phyloP scores from a whole-genome alignment of 2,888 invertebrate genomes.

The Pristionchus japonicus region DNA sequence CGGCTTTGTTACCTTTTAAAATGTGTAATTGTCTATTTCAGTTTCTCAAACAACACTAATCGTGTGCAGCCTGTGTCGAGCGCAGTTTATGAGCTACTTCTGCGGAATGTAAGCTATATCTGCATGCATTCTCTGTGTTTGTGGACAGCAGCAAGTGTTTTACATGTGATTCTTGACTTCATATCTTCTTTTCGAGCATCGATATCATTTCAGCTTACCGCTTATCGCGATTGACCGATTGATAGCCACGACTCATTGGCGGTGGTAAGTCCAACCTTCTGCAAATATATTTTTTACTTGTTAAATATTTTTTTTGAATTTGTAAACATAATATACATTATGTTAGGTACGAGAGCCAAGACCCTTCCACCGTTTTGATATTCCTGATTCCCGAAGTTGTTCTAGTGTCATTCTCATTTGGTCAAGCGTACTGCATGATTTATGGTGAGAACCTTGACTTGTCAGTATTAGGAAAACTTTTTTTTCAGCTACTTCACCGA shows the following conservation, averaged over 20 bases:
- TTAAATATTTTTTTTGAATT: background rate
- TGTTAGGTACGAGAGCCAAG: background rate
- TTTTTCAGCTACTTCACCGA: background rate
- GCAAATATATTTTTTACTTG: too few species aligned
- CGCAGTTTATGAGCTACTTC: background rate
- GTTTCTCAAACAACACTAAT: background rate
- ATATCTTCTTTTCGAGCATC: too few species aligned
- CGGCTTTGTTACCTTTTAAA: background rate
- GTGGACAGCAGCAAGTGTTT: too few species aligned
- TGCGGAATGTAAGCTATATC: background rate
- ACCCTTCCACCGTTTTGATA: background rate
- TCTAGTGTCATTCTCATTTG: background rate
- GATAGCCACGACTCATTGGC: background rate
- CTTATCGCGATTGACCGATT: background rate
- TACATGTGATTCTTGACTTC: too few species aligned
- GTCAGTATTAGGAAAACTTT: background rate
- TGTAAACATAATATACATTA: background rate
- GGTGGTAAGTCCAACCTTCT: background rate
- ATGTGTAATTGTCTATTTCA: background rate
- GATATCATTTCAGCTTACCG: background rate
- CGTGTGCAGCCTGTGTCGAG: background rate
- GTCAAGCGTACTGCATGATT: background rate
- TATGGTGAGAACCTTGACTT: background rate
- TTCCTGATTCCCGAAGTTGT: background rate
- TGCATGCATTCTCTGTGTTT: too few species aligned